Base-by-base conservation (phyloP, 2,113 vertebrate species). In the Anolis carolinensis region DNA sequence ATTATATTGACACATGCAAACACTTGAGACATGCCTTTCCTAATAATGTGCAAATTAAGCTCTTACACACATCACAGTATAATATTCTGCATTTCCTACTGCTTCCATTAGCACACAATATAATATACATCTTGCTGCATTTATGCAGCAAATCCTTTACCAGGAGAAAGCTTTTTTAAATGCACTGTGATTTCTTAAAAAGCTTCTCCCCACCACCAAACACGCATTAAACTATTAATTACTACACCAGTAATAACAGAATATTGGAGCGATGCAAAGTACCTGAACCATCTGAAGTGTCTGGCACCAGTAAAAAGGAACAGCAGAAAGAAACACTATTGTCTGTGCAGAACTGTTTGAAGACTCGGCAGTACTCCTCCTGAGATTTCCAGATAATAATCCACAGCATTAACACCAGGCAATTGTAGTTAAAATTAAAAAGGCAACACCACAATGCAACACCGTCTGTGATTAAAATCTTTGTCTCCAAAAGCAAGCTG, bases 271-370 rank as follows among this genome's bases (percentile, higher is more conserved):
- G n/a, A 87, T 90, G 20, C 91, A 85, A 92, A 92, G 79, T 92
- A 93, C 90, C 94, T 95, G 88, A 88, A 90, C 82, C 86, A 88
- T 81, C 90, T 90, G 90, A 93, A 92, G 86, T 52, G 81, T 75
- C 83, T 79, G 86, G 89, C 71, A 34, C 82, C 52, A 34, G 87
- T 16, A 84, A 89, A 90, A 87, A 90, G 87, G 82, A 93, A 76
- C 2, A 81, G 82, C 62, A 79, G 87, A 90, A 94, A 91, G 25
- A 87, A 86, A 92, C 67, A 84, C 81, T 84, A 80, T 25, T 2
- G 30, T 87, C 79, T 90, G 81, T 68, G 11, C 34, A 77, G 81
- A 93, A 78, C 59, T 59, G 34, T 88, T 92, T 81, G 82, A 90
- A 90, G 90, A 90, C 87, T 8, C 39, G 85, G 87, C 86, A 90